Evolutionary conservation across 2,797 vertebrate genomes (phyloP).

Genomic region (Xerus rutilus): DNA sequence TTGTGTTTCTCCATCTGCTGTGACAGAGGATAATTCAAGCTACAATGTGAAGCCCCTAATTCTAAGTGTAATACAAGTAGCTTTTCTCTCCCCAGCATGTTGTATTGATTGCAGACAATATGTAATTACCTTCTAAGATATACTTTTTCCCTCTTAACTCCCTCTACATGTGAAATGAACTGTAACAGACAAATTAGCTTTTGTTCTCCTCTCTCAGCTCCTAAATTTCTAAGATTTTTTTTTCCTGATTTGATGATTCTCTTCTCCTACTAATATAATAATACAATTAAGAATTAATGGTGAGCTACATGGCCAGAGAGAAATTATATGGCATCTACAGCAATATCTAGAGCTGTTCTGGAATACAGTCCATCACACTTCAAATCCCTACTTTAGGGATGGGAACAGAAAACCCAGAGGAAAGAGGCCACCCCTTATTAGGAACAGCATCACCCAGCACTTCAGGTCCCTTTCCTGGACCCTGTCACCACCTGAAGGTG

Average conservation of each 20-base stretch:
- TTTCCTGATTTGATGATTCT: conserved; percentile 45
- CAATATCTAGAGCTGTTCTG: background rate
- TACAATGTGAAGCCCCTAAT: conserved; percentile 47
- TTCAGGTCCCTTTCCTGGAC: background rate
- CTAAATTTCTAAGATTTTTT: conserved; percentile 50
- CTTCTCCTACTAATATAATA: background rate
- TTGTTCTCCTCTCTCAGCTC: background rate
- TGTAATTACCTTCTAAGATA: conserved; percentile 75
- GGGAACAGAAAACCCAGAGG: background rate
- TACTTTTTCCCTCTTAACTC: conserved; percentile 72
- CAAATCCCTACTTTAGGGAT: background rate
- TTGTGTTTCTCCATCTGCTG: background rate
- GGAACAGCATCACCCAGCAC: too few relatives aligned
- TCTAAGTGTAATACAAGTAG: conserved; percentile 55
- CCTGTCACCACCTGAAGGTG: background rate
- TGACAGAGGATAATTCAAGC: background rate
- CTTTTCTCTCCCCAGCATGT: conserved; percentile 59
- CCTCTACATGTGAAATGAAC: conserved; percentile 76
- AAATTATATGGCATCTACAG: background rate
- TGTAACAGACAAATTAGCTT: conserved; percentile 72
- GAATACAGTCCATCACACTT: background rate
- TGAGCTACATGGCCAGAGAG: background rate
- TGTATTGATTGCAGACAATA: conserved; percentile 75
- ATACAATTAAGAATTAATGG: conserved; percentile 13
- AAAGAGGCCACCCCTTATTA: background rate